Conservation (phyloP, 2,113 vertebrate genomes). For the Oryzias melastigma region DNA sequence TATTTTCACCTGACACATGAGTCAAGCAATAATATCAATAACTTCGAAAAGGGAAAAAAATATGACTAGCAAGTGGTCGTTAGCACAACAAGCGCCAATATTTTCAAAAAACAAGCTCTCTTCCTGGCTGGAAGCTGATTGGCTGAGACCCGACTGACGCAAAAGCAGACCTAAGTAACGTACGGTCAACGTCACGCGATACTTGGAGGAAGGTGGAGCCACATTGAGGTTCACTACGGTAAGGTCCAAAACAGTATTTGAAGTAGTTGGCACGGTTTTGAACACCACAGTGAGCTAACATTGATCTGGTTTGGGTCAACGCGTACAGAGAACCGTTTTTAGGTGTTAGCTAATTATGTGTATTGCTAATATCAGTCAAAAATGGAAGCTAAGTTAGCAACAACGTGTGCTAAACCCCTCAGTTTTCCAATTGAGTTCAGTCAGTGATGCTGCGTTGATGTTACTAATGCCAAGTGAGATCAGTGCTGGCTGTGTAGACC, state of each 20-base stretch:
- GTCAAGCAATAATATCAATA: neutral
- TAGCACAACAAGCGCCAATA: conserved; percentile 62
- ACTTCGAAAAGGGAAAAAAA: neutral
- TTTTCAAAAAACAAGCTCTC: conserved; percentile 72
- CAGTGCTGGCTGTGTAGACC: too few relatives aligned
- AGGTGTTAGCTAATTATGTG: too few relatives aligned
- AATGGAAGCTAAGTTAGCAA: too few relatives aligned
- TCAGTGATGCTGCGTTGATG: too few relatives aligned
- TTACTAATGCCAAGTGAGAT: too few relatives aligned
- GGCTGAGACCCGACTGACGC: conserved; percentile 27
- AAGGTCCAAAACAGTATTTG: conserved; percentile 24
- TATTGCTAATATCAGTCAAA: too few relatives aligned
- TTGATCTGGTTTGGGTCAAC: neutral
- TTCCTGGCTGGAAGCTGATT: conserved; percentile 57
- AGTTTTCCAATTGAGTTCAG: too few relatives aligned
- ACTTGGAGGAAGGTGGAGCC: conserved; percentile 27
- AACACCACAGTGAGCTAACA: too few relatives aligned
- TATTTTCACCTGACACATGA: neutral
- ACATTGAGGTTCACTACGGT: conserved; percentile 36
- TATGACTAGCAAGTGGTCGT: neutral
- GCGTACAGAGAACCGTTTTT: too few relatives aligned
- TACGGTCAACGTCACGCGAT: neutral
- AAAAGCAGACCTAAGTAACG: conserved; percentile 36
- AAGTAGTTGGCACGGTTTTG: neutral
- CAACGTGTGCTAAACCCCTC: too few relatives aligned